A percentile compares a stretch with the other conserved stretches of the same genome.
phyloP scores from a whole-genome alignment of 2,113 vertebrate species.

The Serinus canaria region DNA sequence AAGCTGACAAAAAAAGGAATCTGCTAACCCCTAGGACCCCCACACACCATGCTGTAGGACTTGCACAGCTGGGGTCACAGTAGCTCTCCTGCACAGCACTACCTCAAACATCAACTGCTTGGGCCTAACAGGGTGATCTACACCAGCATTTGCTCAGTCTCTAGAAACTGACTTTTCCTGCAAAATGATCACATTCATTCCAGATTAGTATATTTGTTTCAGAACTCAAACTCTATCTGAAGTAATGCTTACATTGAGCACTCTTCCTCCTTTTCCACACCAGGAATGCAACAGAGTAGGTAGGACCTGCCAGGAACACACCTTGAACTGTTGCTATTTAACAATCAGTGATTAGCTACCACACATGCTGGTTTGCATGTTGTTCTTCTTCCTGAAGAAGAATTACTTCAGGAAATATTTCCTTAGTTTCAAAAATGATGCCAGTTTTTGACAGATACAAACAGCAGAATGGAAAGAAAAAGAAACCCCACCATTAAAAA shows the following conservation, averaged over 20 bases:
- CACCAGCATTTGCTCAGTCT: background rate
- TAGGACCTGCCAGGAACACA: background rate
- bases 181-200: background rate
- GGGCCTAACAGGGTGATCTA: background rate
- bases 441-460: background rate
- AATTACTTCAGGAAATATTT: background rate
- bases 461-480: background rate
- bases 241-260: background rate
- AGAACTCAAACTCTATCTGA: background rate
- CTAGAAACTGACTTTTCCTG: background rate
- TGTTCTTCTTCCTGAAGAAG: background rate
- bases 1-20: background rate
- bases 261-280: background rate
- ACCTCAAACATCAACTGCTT: background rate
- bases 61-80: background rate
- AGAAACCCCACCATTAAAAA: background rate
- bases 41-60: background rate
- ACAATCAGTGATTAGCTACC: background rate
- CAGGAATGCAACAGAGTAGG: background rate
- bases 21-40: background rate
- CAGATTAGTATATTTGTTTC: background rate
- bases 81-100: background rate
- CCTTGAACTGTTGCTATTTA: background rate
- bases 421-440: background rate
- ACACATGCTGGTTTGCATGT: background rate